Evolutionary conservation across 1,140 invertebrate species (phyloP).

Genomic region (Leguminivora glycinivorella): DNA sequence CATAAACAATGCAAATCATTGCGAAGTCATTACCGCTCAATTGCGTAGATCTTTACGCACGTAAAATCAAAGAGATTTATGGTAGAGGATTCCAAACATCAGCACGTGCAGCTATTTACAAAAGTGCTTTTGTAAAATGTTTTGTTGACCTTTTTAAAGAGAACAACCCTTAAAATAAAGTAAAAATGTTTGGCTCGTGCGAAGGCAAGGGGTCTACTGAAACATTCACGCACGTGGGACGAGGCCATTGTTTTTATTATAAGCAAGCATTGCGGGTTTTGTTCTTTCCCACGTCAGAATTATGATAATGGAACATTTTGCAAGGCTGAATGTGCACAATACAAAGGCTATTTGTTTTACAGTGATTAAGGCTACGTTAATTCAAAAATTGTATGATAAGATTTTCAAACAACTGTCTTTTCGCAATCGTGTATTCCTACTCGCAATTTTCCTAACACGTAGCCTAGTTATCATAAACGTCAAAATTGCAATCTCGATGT

Average conservation of each 20-base stretch:
- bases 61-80: neutral
- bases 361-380: neutral
- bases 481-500: no score
- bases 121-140: constrained; percentile 26
- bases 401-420: no score
- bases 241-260: constrained; percentile 61
- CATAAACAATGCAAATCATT: neutral
- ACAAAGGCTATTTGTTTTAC: constrained; percentile 34
- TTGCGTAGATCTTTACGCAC: neutral
- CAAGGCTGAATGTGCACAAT: constrained; percentile 40
- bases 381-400: neutral
- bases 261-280: constrained; percentile 54
- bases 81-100: neutral
- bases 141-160: constrained; percentile 33
- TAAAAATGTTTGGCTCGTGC: constrained; percentile 41
- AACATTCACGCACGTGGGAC: constrained; percentile 48
- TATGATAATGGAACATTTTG: constrained; percentile 59
- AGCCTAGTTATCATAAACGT: no score
- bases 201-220: constrained; percentile 41
- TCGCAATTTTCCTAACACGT: no score
- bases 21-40: neutral
- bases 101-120: constrained; percentile 10
- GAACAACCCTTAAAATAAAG: constrained; percentile 35
- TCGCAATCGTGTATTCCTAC: no score
- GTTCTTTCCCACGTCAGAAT: constrained; percentile 53